Conservation (phyloP, 2,113 vertebrate genomes). For the Embiotoca jacksoni region DNA sequence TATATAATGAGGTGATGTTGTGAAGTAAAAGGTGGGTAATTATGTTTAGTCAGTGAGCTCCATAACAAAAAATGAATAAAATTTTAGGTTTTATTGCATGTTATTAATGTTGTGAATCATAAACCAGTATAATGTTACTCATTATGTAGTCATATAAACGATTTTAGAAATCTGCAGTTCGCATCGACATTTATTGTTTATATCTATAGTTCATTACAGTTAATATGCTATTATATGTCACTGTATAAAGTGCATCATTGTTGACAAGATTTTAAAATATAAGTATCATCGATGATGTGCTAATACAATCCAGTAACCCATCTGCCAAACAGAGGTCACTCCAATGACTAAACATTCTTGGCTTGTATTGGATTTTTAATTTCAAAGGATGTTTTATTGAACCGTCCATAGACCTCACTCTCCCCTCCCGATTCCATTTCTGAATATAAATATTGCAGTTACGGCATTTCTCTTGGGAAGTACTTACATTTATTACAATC, state of each 20-base stretch:
- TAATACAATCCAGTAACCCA: neutral
- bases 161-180: no score
- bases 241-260: no score
- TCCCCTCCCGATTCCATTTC: neutral
- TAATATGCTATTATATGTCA: no score
- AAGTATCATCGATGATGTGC: neutral
- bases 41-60: no score
- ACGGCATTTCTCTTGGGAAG: conserved; percentile 10
- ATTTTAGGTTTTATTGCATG: neutral
- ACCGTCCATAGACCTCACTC: neutral
- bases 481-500: neutral
- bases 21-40: no score
- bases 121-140: neutral
- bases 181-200: no score
- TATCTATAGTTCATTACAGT: no score
- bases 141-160: no score
- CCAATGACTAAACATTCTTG: neutral
- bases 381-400: neutral
- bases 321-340: neutral
- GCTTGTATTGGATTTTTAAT: neutral
- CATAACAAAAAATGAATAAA: neutral
- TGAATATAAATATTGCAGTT: neutral
- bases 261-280: no score
- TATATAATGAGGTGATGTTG: neutral
- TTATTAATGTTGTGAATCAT: neutral